Evolutionary conservation across 2,113 vertebrate species (phyloP).

Genomic region (Corythornis madagascariensis): DNA sequence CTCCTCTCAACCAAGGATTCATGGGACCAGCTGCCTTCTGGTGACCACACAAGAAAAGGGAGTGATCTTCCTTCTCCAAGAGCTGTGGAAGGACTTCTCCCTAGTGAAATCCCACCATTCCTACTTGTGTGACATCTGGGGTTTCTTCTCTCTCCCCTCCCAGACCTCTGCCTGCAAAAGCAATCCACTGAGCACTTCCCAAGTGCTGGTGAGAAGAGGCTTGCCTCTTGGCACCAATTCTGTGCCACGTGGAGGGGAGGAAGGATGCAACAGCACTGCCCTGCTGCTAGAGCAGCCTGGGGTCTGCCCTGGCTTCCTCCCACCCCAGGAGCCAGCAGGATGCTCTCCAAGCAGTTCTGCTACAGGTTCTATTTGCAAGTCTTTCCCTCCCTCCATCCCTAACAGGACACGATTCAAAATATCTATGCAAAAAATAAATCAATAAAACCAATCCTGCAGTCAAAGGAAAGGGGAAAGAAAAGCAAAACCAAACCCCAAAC

Average conservation of each 20-base stretch:
- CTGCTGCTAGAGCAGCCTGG: no score
- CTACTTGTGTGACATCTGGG: not conserved
- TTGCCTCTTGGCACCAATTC: not conserved
- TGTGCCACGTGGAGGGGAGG: not conserved
- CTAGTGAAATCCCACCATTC: not conserved
- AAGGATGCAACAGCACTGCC: not conserved
- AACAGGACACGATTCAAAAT: not conserved
- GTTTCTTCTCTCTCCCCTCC: not conserved
- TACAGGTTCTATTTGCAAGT: not conserved
- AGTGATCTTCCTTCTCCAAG: not conserved
- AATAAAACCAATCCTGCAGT: not conserved
- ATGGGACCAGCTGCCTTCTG: not conserved
- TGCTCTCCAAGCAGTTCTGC: not conserved
- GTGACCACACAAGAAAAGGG: not conserved
- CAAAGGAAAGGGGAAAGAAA: not conserved
- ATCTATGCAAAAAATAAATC: not conserved
- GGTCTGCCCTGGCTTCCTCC: not conserved
- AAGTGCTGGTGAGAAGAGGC: not conserved
- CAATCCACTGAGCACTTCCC: not conserved
- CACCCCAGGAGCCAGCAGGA: not conserved
- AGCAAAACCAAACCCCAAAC: not conserved
- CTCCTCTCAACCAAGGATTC: not conserved
- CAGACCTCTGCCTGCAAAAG: not conserved
- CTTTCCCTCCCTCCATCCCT: not conserved
- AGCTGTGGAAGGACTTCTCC: not conserved